phyloP scores from a whole-genome alignment of 2,113 vertebrate genomes.

The Phalacrocorax brasilianus region DNA sequence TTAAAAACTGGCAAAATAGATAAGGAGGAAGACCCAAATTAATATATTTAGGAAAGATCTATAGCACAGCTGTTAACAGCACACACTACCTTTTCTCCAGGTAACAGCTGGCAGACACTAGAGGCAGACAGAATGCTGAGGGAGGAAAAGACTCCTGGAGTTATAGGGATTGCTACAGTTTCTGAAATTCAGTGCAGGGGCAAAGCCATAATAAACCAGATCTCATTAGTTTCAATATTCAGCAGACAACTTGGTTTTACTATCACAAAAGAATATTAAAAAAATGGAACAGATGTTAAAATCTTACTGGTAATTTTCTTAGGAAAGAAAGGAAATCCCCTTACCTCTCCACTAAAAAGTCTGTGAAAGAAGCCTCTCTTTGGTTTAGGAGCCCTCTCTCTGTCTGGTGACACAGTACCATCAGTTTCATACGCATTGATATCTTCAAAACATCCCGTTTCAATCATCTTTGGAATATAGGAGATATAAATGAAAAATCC shows the following conservation, averaged over 20 bases:
- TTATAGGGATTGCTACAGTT: not conserved
- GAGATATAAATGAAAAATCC: not conserved
- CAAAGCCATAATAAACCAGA: not conserved
- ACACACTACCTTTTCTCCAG: not conserved
- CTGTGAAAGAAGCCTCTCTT: conserved; percentile 88
- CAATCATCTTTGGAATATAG: conserved; percentile 83
- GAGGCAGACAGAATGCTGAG: not conserved
- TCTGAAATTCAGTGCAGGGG: not conserved
- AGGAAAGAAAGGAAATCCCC: not conserved
- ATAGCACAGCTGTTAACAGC: not conserved
- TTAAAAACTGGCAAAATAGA: not conserved
- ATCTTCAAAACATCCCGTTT: conserved; percentile 92
- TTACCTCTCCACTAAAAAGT: conserved; percentile 88
- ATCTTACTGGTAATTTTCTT: not conserved
- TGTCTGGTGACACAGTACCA: conserved; percentile 70
- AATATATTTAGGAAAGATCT: not conserved
- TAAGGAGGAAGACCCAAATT: not conserved
- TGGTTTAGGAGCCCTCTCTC: conserved; percentile 76
- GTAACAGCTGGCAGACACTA: not conserved
- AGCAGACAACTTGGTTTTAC: not conserved
- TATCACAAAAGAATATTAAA: not conserved
- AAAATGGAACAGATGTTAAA: not conserved
- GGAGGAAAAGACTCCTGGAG: not conserved
- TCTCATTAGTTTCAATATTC: not conserved
- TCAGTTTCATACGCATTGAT: conserved; percentile 82